Conservation (phyloP, 2,888 invertebrate genomes). For the Mesoligia furuncula region DNA sequence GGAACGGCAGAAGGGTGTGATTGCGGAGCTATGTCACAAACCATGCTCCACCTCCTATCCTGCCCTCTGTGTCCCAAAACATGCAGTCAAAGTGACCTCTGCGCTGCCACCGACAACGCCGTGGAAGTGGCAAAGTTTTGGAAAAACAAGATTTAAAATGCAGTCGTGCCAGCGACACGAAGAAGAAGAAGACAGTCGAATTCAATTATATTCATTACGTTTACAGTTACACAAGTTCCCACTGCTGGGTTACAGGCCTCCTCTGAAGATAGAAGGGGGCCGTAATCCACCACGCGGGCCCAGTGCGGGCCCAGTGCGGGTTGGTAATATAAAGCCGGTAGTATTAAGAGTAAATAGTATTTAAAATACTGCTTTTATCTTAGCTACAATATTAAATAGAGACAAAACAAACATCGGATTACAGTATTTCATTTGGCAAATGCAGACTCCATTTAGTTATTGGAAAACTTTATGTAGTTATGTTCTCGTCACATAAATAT, state of each 20-base stretch:
- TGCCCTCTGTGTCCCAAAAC: no score
- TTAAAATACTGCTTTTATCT: neutral
- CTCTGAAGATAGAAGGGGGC: neutral
- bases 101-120: no score
- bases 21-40: no score
- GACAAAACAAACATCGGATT: constrained; percentile 53
- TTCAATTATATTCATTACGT: neutral
- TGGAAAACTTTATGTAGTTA: constrained; percentile 66
- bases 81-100: no score
- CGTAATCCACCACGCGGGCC: neutral
- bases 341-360: neutral
- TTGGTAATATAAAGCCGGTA: neutral
- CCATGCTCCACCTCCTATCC: no score
- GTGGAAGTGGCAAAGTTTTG: no score
- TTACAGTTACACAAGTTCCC: neutral
- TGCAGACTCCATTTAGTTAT: constrained; percentile 72
- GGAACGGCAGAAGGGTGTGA: no score
- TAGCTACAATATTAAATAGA: constrained; percentile 34
- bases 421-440: constrained; percentile 72
- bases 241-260: neutral
- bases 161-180: no score
- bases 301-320: neutral
- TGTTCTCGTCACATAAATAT: constrained; percentile 64
- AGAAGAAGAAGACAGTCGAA: neutral
- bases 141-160: no score